Base-by-base conservation (phyloP, 1,140 invertebrate species). In the Stegodyphus mimosarum region DNA sequence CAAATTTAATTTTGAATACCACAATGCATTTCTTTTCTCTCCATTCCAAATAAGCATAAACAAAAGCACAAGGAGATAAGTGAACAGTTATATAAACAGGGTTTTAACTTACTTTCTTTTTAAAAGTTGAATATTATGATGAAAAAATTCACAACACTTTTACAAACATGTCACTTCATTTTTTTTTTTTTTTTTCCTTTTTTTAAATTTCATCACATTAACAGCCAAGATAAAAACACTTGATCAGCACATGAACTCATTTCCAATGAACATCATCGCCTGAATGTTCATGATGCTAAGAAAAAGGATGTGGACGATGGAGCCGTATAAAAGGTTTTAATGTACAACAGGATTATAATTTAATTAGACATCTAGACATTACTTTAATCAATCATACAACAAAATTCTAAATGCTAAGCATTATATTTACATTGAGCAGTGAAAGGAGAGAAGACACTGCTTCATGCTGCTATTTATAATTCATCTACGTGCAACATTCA, bases 371-470 rank as follows among this genome's bases (percentile, higher is more conserved):
- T 69, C 50, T 55, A 69, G 13, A 55, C 49, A 63, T 6, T 50
- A 11, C 15, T 60, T 15, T 15, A 80, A 13, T 60, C 50, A 83
- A 48, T 74, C 49, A 67, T 50, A 73, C 48, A 83, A 83, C 60
- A 66, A 70, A 84, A 76, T 48, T 17, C 11, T 69, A 70, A 71
- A 60, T 64, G 53, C 70, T 84, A 84, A 55, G 18, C 49, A 7
- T 75, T 55, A 11, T 76, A 84, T 84, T 17, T 84, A 84, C 81
- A 84, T 69, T 84, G 72, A 84, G 64, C 72, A 84, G 72, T 75
- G 80, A 67, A 50, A 64, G 64, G 50, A 17, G 17, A 79, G 17
- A 75, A 51, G 51, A 84, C 81, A 84, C 73, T 70, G 81, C 72
- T 7, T 49, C 7, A 67, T 17, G 74, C 52, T 76, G 50, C 71